These are phyloP conservation scores for Dorcus hopei DNA, from an alignment of 2,888 invertebrate species.

Conservation along the genomic window DNA sequence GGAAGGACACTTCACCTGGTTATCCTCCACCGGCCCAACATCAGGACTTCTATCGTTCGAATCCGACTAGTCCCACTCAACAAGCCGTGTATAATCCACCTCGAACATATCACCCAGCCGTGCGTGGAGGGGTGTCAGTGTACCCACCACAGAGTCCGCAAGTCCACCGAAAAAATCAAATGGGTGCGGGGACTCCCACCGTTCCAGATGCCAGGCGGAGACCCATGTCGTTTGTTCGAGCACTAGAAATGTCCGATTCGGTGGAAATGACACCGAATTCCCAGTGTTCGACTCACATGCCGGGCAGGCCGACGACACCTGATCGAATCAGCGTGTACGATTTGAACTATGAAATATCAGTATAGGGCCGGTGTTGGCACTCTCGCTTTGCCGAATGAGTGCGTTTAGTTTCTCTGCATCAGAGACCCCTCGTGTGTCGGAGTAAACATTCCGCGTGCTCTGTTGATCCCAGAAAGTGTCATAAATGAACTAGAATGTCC, in stretches of 20 bases:
- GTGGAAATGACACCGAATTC: constrained; percentile 68
- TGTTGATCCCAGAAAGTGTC: constrained; percentile 16
- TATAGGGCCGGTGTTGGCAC: constrained; percentile 64
- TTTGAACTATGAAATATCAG: constrained; percentile 94
- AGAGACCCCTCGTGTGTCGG: constrained; percentile 22
- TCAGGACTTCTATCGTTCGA: constrained; percentile 54
- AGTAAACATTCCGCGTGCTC: constrained; percentile 24
- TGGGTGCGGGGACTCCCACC: constrained; percentile 45
- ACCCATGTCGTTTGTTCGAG: constrained; percentile 86
- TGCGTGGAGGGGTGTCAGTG: constrained; percentile 66
- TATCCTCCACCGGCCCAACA: constrained; percentile 52
- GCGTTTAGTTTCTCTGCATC: constrained; percentile 33
- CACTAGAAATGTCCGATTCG: constrained; percentile 85
- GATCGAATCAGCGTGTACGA: constrained; percentile 89
- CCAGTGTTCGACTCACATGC: constrained; percentile 49
- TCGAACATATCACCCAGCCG: constrained; percentile 59
- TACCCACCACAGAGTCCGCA: constrained; percentile 61
- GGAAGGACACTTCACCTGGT: constrained; percentile 75
- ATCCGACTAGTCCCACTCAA: constrained; percentile 71
- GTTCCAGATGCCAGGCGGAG: constrained; percentile 56
- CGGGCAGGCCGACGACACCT: constrained; percentile 56
- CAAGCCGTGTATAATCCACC: constrained; percentile 40
- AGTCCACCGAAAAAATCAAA: constrained; percentile 54
- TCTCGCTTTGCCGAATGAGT: constrained; percentile 42
- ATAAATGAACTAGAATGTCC: constrained; percentile 11